Base-by-base conservation (phyloP, 2,797 vertebrate genomes). In the Notolabrus celidotus region DNA sequence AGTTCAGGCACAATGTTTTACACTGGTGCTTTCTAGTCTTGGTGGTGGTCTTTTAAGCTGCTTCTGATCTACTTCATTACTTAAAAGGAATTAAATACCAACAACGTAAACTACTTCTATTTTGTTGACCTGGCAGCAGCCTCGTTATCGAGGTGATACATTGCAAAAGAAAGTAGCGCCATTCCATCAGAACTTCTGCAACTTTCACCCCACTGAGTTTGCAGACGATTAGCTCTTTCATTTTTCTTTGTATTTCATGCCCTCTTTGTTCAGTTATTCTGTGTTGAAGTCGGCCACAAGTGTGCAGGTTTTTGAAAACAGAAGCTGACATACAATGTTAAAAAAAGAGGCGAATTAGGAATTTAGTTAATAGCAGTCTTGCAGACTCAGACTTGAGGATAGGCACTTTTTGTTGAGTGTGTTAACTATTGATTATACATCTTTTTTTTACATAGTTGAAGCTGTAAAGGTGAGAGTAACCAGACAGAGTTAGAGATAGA, bases 231-330 rank as follows among this genome's bases (percentile, higher is more conserved):
- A 60, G 34, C 42, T 41, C 12, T 7, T 45, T 54, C 27, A 46
- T 29, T 53, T 64, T 70, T 58, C 43, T 64, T 39, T 57, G 54
- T 55, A 15, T 25, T 53, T 25, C 31, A 31, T 43, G 41, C 19
- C 39, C 53, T 47, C 33, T 62, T 61, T 77, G 42, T 27, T 15
- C 15, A 70, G 52, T 51, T 70, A 65, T 63, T 58, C n/a, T 25
- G 4, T 41, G n/a, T 43, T 54, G n/a, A 72, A 56, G 70, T 43
- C 72, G 52, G 29, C 67, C 61, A 49, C 54, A 70, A 56, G 27
- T 78, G 74, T 36, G 15, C 31, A 62, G 29, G 23, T 57, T 43
- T 60, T 41, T 23, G 20, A 66, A 65, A 74, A 64, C 25, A 45
- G 3, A 64, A 52, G 11, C 29, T 42, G 66, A 17, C 36, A 22